Evolutionary conservation across 2,888 invertebrate species (phyloP), one percentile per base, ranked within the genome.

Genomic region (Dastarcus helophoroides): DNA sequence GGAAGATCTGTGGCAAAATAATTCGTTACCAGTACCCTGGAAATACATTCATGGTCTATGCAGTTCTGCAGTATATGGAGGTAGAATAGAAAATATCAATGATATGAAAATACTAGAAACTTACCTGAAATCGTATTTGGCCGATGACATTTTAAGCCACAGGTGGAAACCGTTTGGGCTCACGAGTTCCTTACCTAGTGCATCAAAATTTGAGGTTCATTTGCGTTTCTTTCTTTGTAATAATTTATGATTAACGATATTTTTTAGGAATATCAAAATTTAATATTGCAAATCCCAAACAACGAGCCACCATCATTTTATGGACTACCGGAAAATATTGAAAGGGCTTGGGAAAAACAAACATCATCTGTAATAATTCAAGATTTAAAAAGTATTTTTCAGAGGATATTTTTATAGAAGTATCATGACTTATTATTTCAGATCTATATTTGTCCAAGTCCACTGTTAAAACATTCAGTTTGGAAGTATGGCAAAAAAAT

Each of bases 281-380:
- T 72, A 1, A 69, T 89, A 32, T 73, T 75, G 29, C 66, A 67
- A 14, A 59, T 89, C 24, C 75, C 83, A 0, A 79, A 79, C 37
- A 66, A 68, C 29, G 88, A 91, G 54, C 63, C 71, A 8, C 83
- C 90, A 0, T 65, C 71, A 4, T 71, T 80, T 47, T 81, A 91
- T 48, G 86, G 88, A 3, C 63, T 94, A 26, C 85, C 94, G 0
- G 79, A 78, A 29, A 94, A 93, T 56, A 85, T 91, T 35, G 79
- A 86, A 40, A 66, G 79, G 29, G 80, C 86, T 5, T 83, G 85
- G 73, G 88, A 91, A 56, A 72, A 43, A 22, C 46, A 48, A 31
- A 44, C 37, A 3, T 47, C 48, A 4, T 14, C 36, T 8, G 41
- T 42, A 25, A 37, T 54, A 23, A 44, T 50, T 24, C 26, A 33